phyloP scores from a whole-genome alignment of 2,888 invertebrate genomes.

The Lochmaea crataegi region DNA sequence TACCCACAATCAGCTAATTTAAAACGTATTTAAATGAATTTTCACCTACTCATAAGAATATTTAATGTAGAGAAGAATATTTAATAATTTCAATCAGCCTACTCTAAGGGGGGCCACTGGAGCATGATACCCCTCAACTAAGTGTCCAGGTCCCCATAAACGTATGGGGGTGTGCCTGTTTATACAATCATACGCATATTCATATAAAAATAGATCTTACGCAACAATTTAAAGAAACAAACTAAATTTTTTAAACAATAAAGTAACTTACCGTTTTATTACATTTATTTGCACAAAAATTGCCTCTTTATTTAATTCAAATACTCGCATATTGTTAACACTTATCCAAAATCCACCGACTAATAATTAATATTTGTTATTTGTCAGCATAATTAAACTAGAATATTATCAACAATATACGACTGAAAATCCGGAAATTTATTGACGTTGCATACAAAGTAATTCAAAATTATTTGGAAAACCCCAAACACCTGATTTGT shows the following conservation, averaged over 20 bases:
- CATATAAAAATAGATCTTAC: not conserved
- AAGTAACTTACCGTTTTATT: not conserved
- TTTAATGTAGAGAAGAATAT: too few species aligned
- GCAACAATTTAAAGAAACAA: not conserved
- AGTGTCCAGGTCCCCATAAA: too few species aligned
- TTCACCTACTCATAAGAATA: too few species aligned
- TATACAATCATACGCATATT: not conserved
- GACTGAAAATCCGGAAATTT: conserved; percentile 9
- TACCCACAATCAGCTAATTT: too few species aligned
- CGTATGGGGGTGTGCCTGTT: too few species aligned
- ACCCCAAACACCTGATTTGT: conserved; percentile 22
- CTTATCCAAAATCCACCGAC: not conserved
- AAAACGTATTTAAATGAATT: too few species aligned
- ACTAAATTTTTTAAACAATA: not conserved
- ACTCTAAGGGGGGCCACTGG: too few species aligned
- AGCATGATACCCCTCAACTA: too few species aligned
- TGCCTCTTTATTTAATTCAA: not conserved
- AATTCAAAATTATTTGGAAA: conserved; percentile 29
- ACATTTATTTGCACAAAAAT: not conserved
- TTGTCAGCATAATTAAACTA: not conserved
- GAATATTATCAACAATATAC: not conserved
- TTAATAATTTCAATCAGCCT: too few species aligned
- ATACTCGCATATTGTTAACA: not conserved
- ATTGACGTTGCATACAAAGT: conserved; percentile 6
- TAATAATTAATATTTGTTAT: too few species aligned